A percentile compares a stretch with the other conserved stretches of the same genome.
phyloP scores from a whole-genome alignment of 2,888 invertebrate species.

The Troides oblongomaculatus region DNA sequence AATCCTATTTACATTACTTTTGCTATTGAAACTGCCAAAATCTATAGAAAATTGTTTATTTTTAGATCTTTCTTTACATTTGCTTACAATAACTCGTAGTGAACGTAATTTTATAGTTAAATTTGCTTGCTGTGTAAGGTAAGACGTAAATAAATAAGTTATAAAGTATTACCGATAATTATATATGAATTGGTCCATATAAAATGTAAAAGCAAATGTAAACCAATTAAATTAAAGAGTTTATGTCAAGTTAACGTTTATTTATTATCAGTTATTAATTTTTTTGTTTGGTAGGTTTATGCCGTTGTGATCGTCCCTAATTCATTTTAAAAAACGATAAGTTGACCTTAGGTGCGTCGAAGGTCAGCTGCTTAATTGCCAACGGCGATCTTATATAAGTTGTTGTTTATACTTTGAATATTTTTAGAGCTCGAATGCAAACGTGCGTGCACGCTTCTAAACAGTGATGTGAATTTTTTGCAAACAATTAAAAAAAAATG shows the following conservation, averaged over 20 bases:
- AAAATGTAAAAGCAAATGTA: too few relatives aligned
- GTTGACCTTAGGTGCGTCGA: conserved; percentile 13
- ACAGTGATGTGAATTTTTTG: conserved; percentile 9
- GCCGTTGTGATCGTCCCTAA: neutral
- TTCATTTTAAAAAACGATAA: conserved; percentile 1
- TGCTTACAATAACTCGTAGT: too few relatives aligned
- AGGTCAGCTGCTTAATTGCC: conserved; percentile 11
- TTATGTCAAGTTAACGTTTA: too few relatives aligned
- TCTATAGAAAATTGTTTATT: too few relatives aligned
- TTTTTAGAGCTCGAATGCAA: conserved; percentile 10
- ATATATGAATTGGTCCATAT: too few relatives aligned
- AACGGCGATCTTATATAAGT: conserved; percentile 6
- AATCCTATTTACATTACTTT: neutral
- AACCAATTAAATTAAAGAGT: too few relatives aligned
- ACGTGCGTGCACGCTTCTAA: neutral
- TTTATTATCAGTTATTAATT: neutral
- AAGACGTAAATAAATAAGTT: too few relatives aligned
- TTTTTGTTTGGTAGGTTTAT: neutral
- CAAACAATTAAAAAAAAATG: conserved; percentile 16
- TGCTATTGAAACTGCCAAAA: neutral
- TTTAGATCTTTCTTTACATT: too few relatives aligned
- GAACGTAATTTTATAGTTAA: too few relatives aligned
- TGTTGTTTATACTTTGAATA: conserved; percentile 16
- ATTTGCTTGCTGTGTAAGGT: too few relatives aligned
- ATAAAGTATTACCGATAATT: too few relatives aligned